Evolutionary conservation across 2,888 invertebrate species (phyloP).

Genomic region (Eubasilissa splendida): DNA sequence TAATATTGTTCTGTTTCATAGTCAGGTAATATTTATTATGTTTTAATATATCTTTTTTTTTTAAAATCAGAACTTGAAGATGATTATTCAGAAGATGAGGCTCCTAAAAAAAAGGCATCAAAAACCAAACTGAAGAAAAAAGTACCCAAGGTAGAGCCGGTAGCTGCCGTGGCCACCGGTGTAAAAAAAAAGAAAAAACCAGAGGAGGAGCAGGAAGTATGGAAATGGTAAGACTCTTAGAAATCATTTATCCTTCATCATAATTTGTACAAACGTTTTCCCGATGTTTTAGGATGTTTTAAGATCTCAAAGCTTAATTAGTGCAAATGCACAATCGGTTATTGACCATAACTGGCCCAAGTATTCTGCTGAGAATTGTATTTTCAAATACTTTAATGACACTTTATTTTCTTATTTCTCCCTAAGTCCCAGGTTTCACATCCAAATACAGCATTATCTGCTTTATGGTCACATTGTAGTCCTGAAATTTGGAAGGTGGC

Average conservation of each 20-base stretch:
- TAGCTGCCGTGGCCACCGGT: slow-evolving; percentile 58
- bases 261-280: slow-evolving; percentile 1
- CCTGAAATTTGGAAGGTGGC: too few species aligned
- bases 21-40: not conserved
- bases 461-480: too few species aligned
- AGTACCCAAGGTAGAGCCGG: slow-evolving; percentile 63
- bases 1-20: too few species aligned
- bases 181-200: slow-evolving; percentile 81
- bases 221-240: slow-evolving; percentile 88
- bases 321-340: too few species aligned
- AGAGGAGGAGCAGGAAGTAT: slow-evolving; percentile 87
- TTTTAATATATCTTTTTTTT: not conserved
- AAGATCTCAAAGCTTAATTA: too few species aligned
- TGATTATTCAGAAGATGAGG: slow-evolving; percentile 73
- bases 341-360: too few species aligned
- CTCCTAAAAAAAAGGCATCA: slow-evolving; percentile 73
- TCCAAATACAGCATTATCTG: too few species aligned
- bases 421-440: too few species aligned
- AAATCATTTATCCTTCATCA: not conserved
- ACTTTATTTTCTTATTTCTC: too few species aligned
- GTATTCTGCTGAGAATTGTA: too few species aligned
- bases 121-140: slow-evolving; percentile 62
- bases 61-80: slow-evolving; percentile 63
- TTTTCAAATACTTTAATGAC: too few species aligned
- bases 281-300: not conserved